Evolutionary conservation across 2,113 vertebrate genomes (phyloP), one percentile per base, ranked within the genome.

Genomic region (Phycodurus eques): DNA sequence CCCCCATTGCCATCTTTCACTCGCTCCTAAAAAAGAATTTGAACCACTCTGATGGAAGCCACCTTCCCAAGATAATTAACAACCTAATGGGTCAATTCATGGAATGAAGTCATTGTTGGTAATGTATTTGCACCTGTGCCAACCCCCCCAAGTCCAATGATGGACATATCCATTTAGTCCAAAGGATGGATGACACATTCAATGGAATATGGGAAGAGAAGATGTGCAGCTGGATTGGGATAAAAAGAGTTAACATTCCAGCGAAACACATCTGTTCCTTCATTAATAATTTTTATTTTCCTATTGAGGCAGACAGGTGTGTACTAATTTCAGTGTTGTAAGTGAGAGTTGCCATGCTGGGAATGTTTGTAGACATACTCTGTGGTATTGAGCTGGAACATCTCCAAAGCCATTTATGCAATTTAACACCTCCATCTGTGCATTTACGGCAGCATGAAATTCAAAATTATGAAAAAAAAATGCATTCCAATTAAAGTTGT

Each of bases 391-490:
- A 80, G 66, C 78, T 88, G 87, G 85, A 90, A 77, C 44, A 6
- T 39, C 72, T 87, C 88, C 87, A 89, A 83, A 82, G 67, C 67
- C 74, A 86, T 90, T 89, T 77, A 77, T 78, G 79, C 59, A 78
- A 76, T 75, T 85, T 83, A 79, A 78, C 79, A 54, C 33, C n/a
- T 79, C 85, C 88, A 89, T 89, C 89, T 90, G 88, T 85, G 88
- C 67, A 72, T 80, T 56, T 77, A 80, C 78, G 85, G 57, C 39
- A 49, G 80, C 80, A 77, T 83, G 80, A 85, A 85, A 87, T 88
- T 80, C 73, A 69, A 71, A 79, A 79, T 86, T 76, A 77, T 56
- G 62, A 68, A 80, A 69, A 85, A 85, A 75, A 88, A 83, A 73
- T 81, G 42, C 2, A 31, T 22, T 27, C 22, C 15, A 17, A 61